These are phyloP conservation scores for Lithosia quadra DNA, from an alignment of 2,888 invertebrate species.

Conservation along the genomic window DNA sequence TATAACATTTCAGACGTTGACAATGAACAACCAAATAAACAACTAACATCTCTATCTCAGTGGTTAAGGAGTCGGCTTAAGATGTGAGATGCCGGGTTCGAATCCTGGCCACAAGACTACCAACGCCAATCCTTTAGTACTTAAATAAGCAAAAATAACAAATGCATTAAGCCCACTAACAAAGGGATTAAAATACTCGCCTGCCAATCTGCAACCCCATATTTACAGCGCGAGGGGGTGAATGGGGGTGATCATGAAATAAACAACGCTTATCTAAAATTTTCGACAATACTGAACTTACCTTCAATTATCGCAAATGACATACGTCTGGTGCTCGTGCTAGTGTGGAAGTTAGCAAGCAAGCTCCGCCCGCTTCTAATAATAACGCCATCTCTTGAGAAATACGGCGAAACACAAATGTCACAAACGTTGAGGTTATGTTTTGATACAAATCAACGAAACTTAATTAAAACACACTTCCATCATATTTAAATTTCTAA, in stretches of 20 bases:
- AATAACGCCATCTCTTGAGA: constrained; percentile 66
- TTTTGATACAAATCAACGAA: constrained; percentile 30
- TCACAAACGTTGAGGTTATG: constrained; percentile 69
- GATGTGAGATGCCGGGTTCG: too few species aligned
- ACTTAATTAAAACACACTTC: constrained; percentile 15
- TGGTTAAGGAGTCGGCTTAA: too few species aligned
- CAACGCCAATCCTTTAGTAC: neutral
- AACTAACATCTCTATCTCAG: neutral
- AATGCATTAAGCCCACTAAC: constrained; percentile 47
- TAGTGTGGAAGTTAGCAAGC: constrained; percentile 59
- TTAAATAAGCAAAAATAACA: constrained; percentile 36
- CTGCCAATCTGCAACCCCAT: constrained; percentile 55
- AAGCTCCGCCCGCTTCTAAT: constrained; percentile 68
- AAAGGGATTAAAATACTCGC: constrained; percentile 55
- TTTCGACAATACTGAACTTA: constrained; percentile 64
- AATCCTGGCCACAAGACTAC: too few species aligned
- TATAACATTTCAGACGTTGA: neutral
- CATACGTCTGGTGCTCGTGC: constrained; percentile 61
- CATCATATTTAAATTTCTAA: constrained; percentile 12
- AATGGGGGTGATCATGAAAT: constrained; percentile 59
- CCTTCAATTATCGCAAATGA: constrained; percentile 65
- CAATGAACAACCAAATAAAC: neutral
- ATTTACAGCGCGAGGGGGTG: constrained; percentile 51
- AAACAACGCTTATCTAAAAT: constrained; percentile 67
- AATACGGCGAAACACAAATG: constrained; percentile 35